Evolutionary conservation across 2,113 vertebrate species (phyloP).

Genomic region (Muscicapa adusta): DNA sequence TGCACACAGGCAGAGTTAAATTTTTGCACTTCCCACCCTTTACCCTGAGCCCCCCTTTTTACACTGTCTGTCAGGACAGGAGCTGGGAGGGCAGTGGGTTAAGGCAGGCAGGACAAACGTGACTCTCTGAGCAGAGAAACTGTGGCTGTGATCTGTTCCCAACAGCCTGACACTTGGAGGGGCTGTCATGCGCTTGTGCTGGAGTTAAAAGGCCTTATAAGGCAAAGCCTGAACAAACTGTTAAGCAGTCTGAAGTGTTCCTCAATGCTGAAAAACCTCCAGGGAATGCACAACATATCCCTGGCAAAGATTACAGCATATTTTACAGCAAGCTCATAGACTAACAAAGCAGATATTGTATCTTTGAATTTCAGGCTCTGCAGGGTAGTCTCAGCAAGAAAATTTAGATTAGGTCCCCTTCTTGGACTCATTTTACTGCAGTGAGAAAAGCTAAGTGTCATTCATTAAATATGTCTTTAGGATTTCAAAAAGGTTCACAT

Average conservation of each 20-base stretch:
- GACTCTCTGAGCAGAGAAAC: neutral
- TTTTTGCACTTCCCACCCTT: neutral
- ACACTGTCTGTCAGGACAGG: neutral
- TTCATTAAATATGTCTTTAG: constrained; percentile 4
- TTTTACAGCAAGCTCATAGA: constrained; percentile 60
- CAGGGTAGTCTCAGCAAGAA: constrained; percentile 35
- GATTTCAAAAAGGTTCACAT: neutral
- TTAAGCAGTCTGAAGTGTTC: constrained; percentile 70
- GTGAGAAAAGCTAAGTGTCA: neutral
- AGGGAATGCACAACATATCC: constrained; percentile 71
- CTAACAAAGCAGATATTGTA: constrained; percentile 73
- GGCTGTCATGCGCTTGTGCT: constrained; percentile 64
- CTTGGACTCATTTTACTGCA: constrained; percentile 30
- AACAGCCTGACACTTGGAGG: constrained; percentile 55
- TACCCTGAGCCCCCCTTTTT: neutral
- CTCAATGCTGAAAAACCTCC: constrained; percentile 65
- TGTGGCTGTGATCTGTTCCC: constrained; percentile 67
- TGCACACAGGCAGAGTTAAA: neutral
- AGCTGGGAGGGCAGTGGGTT: neutral
- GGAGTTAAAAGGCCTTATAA: constrained; percentile 83
- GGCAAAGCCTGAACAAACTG: constrained; percentile 72
- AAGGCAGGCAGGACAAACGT: neutral
- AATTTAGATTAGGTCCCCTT: constrained; percentile 33
- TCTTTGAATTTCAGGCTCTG: constrained; percentile 27
- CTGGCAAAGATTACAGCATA: constrained; percentile 74